A percentile compares a stretch with the other conserved stretches of the same genome.
Evolutionary conservation across 2,113 vertebrate species (phyloP).

Genomic region (Paracanthobrama guichenoti): DNA sequence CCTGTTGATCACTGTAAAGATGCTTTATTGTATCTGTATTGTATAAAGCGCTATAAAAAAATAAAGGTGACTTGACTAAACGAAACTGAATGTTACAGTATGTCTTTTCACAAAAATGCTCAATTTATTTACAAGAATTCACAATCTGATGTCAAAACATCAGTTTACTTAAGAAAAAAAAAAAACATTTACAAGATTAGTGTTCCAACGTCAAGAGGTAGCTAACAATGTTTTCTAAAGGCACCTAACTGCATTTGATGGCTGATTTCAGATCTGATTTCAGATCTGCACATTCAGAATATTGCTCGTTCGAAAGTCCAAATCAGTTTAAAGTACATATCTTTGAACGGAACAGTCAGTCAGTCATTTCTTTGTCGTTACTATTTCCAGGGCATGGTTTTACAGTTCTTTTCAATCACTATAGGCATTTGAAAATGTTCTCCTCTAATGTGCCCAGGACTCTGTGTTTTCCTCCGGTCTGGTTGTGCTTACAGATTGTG

Average conservation of each 20-base stretch:
- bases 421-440: not conserved
- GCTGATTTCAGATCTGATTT: conserved; percentile 23
- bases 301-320: not conserved
- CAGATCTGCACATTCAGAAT: not conserved
- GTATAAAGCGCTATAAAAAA: too few species aligned
- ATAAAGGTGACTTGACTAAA: too few species aligned
- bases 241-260: conserved; percentile 12
- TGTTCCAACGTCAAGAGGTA: conserved; percentile 50
- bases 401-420: not conserved
- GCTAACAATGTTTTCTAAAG: conserved; percentile 37
- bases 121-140: conserved; percentile 51
- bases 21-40: too few species aligned
- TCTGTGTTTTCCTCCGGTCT: conserved; percentile 63
- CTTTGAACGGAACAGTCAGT: not conserved
- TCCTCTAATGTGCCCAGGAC: conserved; percentile 58
- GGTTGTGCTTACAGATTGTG: not conserved
- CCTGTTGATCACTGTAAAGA: too few species aligned
- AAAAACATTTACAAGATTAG: conserved; percentile 10
- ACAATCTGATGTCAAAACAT: conserved; percentile 40
- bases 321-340: conserved; percentile 8
- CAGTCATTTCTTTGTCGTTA: not conserved
- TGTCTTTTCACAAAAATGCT: too few species aligned
- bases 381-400: not conserved
- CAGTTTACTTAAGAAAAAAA: conserved; percentile 14
- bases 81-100: not conserved